Base-by-base conservation (phyloP, 53 echinoderm and acorn worm genomes). In the Crossaster papposus region DNA sequence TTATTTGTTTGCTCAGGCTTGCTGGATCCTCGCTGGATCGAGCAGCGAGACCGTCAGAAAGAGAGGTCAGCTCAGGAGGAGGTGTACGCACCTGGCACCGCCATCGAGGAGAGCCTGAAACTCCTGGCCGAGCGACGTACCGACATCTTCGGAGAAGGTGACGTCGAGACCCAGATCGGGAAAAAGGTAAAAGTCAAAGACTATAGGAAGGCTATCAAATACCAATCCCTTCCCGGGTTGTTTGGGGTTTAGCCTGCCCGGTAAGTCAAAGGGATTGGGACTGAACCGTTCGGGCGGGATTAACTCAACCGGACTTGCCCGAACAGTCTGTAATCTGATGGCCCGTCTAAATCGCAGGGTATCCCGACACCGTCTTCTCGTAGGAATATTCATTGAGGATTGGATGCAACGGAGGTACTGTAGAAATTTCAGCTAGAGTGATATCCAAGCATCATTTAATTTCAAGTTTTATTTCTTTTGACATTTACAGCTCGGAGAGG, bases 71-170 rank as follows among this genome's bases (percentile, higher is more conserved):
- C 88, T 65, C 92, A 99, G 28, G 93, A 95, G 73, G 95, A 94
- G 33, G 96, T 96, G 30, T 99, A 91, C 29, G 94, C 99, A 17
- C 92, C 94, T 0, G 96, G 99, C 18, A 76, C 64, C 7, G 90
- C 99, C 83, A 98, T 98, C 83, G 93, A 96, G n/a, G 95, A 95
- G 74, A 94, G 93, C 72, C 90, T 98, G 13, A 96, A 94, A 62
- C 89, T 96, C 58, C 92, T 98, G 13, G 98, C 98, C 26, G 98
- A 98, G 88, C 94, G 98, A 65, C 96, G 98, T 93, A 98, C 98
- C 1, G 98, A 98, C 90, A 98, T 98, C 92, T 98, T 98, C 50
- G 98, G 98, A 75, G 98, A 94, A 79, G 98, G 98, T 18, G 98
- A 98, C 36, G 96, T 98, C 38, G 98, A 98, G 55, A 98, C 98